phyloP scores from a whole-genome alignment of 1,140 invertebrate genomes.

The Armadillidium nasatum region DNA sequence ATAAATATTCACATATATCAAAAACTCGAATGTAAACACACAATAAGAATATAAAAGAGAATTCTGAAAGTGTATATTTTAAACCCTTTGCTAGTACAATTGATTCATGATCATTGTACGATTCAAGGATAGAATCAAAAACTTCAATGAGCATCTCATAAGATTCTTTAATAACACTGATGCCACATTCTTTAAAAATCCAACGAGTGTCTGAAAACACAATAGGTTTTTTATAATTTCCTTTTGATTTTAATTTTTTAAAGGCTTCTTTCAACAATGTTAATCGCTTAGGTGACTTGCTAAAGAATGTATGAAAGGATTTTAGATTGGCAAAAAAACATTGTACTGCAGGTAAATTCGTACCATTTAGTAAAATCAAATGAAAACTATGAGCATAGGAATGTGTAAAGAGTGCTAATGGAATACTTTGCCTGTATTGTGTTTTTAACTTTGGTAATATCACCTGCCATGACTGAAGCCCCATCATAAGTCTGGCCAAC shows the following conservation, averaged over 20 bases:
- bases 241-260: background rate
- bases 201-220: background rate
- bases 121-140: background rate
- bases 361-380: background rate
- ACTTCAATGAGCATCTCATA: background rate
- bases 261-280: background rate
- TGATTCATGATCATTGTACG: background rate
- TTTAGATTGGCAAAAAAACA: background rate
- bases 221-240: background rate
- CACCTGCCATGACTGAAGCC: background rate
- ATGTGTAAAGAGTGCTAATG: background rate
- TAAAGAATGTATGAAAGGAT: background rate
- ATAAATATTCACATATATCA: background rate
- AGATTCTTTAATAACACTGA: background rate
- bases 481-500: background rate
- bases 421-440: background rate
- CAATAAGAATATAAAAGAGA: background rate
- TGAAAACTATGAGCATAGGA: background rate
- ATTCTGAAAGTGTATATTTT: constrained; percentile 9
- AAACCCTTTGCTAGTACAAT: background rate
- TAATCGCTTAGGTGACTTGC: background rate
- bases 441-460: background rate
- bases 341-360: background rate
- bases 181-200: background rate
- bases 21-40: background rate